A percentile compares a stretch with the other conserved stretches of the same genome.
Evolutionary conservation across 1,140 invertebrate genomes (phyloP).

Genomic region (Ceratina australensis): DNA sequence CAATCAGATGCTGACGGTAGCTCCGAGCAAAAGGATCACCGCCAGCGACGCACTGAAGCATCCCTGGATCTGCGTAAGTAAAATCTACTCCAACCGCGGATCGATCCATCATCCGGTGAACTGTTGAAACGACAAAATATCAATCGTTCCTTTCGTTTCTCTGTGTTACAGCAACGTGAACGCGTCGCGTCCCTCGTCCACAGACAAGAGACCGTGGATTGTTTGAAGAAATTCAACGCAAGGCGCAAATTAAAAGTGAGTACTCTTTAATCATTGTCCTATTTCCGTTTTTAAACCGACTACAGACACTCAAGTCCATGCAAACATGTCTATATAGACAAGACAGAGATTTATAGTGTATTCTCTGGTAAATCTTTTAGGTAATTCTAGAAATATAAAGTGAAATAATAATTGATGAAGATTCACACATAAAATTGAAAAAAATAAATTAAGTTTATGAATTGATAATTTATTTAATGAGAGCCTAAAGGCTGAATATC

Average conservation of each 20-base stretch:
- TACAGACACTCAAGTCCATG: background rate
- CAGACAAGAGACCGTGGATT: slow-evolving; percentile 99
- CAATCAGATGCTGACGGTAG: slow-evolving; percentile 99
- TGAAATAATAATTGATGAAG: no score
- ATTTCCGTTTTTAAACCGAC: background rate
- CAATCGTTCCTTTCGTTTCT: slow-evolving; percentile 52
- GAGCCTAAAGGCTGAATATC: no score
- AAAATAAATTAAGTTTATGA: no score
- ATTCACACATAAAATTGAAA: no score
- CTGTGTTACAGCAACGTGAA: slow-evolving; percentile 95
- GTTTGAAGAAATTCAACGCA: slow-evolving; percentile 99
- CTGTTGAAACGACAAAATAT: background rate
- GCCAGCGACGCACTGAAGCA: slow-evolving; percentile 99
- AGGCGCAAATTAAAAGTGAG: slow-evolving; percentile 98
- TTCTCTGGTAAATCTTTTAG: no score
- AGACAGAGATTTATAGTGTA: no score
- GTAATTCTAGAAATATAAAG: no score
- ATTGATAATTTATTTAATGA: no score
- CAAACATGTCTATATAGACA: background rate
- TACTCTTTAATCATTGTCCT: background rate
- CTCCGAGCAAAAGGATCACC: slow-evolving; percentile 98
- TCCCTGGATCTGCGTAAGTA: slow-evolving; percentile 99
- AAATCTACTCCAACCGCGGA: background rate
- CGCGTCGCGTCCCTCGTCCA: slow-evolving; percentile 99
- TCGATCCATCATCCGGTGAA: background rate